Evolutionary conservation across 2,113 vertebrate genomes (phyloP).

Genomic region (Etheostoma spectabile): DNA sequence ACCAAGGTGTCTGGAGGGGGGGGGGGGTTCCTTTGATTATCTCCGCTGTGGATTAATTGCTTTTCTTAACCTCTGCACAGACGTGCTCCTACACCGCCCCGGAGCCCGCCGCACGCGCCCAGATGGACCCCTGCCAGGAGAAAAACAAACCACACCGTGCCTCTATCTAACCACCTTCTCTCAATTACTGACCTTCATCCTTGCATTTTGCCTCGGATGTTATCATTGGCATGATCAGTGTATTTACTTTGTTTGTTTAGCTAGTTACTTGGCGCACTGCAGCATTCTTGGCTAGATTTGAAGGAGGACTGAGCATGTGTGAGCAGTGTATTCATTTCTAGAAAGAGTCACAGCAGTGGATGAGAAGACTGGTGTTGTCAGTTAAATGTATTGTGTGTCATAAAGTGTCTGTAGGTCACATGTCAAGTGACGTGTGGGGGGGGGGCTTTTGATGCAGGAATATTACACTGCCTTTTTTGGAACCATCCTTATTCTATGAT

Average conservation of each 20-base stretch:
- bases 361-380: slow-evolving; percentile 57
- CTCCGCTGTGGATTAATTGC: slow-evolving; percentile 81
- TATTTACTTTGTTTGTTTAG: slow-evolving; percentile 76
- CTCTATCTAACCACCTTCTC: slow-evolving; percentile 64
- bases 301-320: slow-evolving; percentile 25
- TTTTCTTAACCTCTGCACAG: slow-evolving; percentile 82
- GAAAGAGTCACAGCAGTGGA: slow-evolving; percentile 30
- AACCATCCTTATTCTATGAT: slow-evolving; percentile 77
- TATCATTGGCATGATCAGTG: slow-evolving; percentile 69
- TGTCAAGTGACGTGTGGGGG: not conserved
- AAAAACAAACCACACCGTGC: slow-evolving; percentile 62
- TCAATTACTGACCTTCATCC: slow-evolving; percentile 79
- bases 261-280: slow-evolving; percentile 63
- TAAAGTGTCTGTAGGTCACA: slow-evolving; percentile 57
- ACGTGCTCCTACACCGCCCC: slow-evolving; percentile 73
- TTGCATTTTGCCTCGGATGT: slow-evolving; percentile 69
- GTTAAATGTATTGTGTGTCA: slow-evolving; percentile 65
- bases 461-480: slow-evolving; percentile 65
- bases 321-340: slow-evolving; percentile 53
- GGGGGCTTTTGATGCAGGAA: slow-evolving; percentile 58
- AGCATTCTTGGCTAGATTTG: slow-evolving; percentile 52
- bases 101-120: slow-evolving; percentile 70
- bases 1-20: slow-evolving; percentile 76
- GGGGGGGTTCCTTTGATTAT: slow-evolving; percentile 84
- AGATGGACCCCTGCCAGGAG: slow-evolving; percentile 70